Conservation (phyloP, 1,140 invertebrate species). For the Papilio helenus region DNA sequence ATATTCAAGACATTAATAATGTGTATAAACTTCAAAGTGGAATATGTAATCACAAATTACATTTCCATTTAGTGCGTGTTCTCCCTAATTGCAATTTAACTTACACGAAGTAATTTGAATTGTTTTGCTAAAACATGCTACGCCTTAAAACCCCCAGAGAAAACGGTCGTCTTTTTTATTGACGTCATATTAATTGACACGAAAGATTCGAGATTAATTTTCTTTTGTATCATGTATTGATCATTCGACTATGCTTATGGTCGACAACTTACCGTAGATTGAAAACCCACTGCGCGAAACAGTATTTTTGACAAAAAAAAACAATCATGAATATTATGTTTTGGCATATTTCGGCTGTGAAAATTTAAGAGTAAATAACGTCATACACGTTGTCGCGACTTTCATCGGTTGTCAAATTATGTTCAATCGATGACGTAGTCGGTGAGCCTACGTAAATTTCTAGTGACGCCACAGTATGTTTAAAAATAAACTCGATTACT, state of each 20-base stretch:
- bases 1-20: background rate
- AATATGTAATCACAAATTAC: slow-evolving; percentile 11
- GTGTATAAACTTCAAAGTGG: too few relatives aligned
- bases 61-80: background rate
- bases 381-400: background rate
- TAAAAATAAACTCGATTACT: background rate
- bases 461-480: background rate
- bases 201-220: background rate
- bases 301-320: too few relatives aligned
- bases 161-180: background rate
- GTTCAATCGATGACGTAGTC: background rate
- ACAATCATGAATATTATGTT: background rate
- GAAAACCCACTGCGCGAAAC: too few relatives aligned
- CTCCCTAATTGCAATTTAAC: slow-evolving; percentile 26
- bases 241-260: background rate
- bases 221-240: too few relatives aligned
- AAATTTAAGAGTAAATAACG: background rate
- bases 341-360: background rate
- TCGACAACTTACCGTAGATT: background rate
- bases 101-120: slow-evolving; percentile 28
- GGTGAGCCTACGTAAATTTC: background rate
- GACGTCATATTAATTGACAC: background rate
- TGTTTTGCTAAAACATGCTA: background rate
- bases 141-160: too few relatives aligned
- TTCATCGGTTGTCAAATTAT: background rate